Base-by-base conservation (phyloP, 2,797 vertebrate genomes). In the Buceros bicornis region DNA sequence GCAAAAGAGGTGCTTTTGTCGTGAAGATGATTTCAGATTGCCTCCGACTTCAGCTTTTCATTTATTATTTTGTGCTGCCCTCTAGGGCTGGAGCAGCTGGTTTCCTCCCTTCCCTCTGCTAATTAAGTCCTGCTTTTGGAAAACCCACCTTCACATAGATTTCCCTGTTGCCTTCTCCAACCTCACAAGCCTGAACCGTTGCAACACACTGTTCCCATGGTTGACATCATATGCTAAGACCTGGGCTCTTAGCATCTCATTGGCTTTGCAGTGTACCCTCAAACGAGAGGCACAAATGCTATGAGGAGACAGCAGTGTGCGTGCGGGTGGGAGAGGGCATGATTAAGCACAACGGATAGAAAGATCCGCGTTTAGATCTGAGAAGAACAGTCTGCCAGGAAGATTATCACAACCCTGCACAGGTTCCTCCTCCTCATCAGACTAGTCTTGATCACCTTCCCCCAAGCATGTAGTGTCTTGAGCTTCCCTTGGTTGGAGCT, bases 51-150 rank as follows among this genome's bases (percentile, higher is more conserved):
- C 20, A 21, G 33, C 6, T 61, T 78, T 94, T 53, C 37, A 90
- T 93, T 91, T 69, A 76, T 91, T 91, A 88, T 70, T 95, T 95
- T 64, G 47, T 96, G 89, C 91, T 94, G 87, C 91, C 95, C 92
- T 95, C 94, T 95, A 96, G 91, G 79, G 89, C 91, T 90, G 62
- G 88, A 92, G 64, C 28, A 94, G 51, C 60, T 47, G 29, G 3
- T 78, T 91, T 90, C 25, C 67, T 33, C 37, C 6, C 7, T 64
- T 72, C 13, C 56, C 70, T 79, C 64, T 45, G 26, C 53, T 86
- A 79, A 72, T 79, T 62, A 43, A 73, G 40, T 24, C 29, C n/a
- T 47, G 20, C 43, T 86, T 26, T 29, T 76, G 65, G 57, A 87
- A 89, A 91, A 16, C 47, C 57, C 4, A 6, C 31, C 37, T 56